Base-by-base conservation (phyloP, 2,797 vertebrate genomes). In the Hypotaenidia okinawae region DNA sequence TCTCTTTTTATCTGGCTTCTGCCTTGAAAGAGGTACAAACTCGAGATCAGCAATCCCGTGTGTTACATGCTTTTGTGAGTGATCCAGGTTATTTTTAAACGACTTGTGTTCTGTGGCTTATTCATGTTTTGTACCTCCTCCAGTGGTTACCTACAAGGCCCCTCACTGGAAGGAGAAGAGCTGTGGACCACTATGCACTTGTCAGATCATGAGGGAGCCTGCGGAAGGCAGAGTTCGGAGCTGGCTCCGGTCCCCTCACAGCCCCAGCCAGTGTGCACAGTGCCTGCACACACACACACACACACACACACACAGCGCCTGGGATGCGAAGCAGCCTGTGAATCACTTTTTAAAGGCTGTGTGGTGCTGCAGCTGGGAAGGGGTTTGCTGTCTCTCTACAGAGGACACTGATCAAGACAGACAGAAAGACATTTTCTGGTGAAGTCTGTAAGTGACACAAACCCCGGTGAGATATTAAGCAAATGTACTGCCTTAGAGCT, bases 231-330 rank as follows among this genome's bases (percentile, higher is more conserved):
- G 51, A 61, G 32, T 37, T 24, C 10, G 74, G 59, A 66, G 59
- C 1, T 84, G 80, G 37, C 51, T 81, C 32, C 4, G 0, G 32
- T 73, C 63, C 30, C 62, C 54, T 55, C 1, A 0, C 0, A 0
- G 78, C 52, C 84, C 63, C 59, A 39, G 72, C 30, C 82, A 89
- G 91, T 6, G 8, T 3, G 18, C 39, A 17, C 33, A 16, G 43
- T 1, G 14, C 21, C 35, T 3, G 4, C 28, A 41, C 49, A 14
- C 49, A 14, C 18, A 62, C 41, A 43, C 41, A 43, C 41, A 43
- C 41, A 39, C 39, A 39, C 39, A 39, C 39, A 41, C 39, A 41
- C 14, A 41, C 39, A 41, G 30, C 5, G 1, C 61, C 55, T 45
- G 45, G n/a, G 35, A 33, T 57, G 64, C 3, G 0, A 88, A 78